Conservation (phyloP, 1,140 invertebrate genomes). For the Caenorhabditis elegans region DNA sequence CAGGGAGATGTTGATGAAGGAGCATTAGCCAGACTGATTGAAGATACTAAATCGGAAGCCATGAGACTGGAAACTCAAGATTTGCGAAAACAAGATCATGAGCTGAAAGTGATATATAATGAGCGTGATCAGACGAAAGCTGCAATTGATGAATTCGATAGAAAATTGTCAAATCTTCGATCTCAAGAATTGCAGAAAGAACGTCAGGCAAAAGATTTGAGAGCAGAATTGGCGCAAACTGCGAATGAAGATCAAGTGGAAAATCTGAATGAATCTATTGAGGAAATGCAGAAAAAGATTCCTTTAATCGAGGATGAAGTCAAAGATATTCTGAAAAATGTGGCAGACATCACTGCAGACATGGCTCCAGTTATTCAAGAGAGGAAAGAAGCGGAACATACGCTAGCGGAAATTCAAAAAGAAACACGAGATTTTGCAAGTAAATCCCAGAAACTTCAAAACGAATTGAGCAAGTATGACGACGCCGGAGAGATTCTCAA, state of each 20-base stretch:
- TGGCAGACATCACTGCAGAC: not conserved
- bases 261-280: not conserved
- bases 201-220: not conserved
- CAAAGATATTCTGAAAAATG: not conserved
- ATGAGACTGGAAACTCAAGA: not conserved
- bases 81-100: not conserved
- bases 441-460: not conserved
- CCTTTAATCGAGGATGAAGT: not conserved
- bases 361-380: not conserved
- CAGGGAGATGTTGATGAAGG: not conserved
- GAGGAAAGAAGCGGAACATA: not conserved
- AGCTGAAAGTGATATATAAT: not conserved
- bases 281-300: not conserved
- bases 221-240: not conserved
- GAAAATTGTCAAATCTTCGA: not conserved
- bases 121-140: not conserved
- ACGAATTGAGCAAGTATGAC: not conserved
- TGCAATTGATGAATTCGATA: not conserved
- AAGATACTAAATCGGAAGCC: not conserved
- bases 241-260: not conserved
- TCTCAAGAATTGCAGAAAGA: not conserved
- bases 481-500: not conserved
- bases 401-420: not conserved
- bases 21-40: not conserved
- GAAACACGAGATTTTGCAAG: not conserved